phyloP scores from a whole-genome alignment of 2,888 invertebrate species.

The Ommatoiulus sabulosus region DNA sequence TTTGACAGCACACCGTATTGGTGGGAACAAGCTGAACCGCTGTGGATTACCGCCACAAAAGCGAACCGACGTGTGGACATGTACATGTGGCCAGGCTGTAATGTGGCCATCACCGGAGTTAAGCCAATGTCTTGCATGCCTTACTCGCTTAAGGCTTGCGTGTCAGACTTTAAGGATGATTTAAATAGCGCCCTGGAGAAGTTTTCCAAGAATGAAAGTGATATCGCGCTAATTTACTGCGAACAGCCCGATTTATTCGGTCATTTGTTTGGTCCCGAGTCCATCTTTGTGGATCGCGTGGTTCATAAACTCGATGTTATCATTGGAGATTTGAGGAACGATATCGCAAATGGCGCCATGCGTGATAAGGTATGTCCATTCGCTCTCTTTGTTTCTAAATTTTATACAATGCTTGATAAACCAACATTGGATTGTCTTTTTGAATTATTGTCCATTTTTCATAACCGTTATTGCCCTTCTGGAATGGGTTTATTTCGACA shows the following conservation, averaged over 20 bases:
- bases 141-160: slow-evolving; percentile 44
- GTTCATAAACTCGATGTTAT: slow-evolving; percentile 64
- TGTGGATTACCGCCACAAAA: slow-evolving; percentile 62
- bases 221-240: slow-evolving; percentile 62
- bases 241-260: slow-evolving; percentile 65
- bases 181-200: slow-evolving; percentile 24
- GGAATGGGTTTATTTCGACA: no score
- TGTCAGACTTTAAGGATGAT: slow-evolving; percentile 49
- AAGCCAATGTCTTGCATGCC: slow-evolving; percentile 59
- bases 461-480: no score
- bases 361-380: slow-evolving; percentile 42
- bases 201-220: slow-evolving; percentile 49
- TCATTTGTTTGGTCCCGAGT: slow-evolving; percentile 65
- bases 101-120: slow-evolving; percentile 60
- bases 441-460: no score
- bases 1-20: slow-evolving; percentile 62
- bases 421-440: no score
- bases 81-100: slow-evolving; percentile 63
- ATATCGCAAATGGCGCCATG: slow-evolving; percentile 63
- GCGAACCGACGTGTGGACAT: slow-evolving; percentile 61
- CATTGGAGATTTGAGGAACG: slow-evolving; percentile 63
- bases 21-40: slow-evolving; percentile 62
- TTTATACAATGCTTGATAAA: no score
- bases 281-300: slow-evolving; percentile 64
- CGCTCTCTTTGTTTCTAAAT: no score